These are phyloP conservation scores for Sceliomorpha sp. DNA, from an alignment of 2,888 invertebrate species.

Conservation along the genomic window DNA sequence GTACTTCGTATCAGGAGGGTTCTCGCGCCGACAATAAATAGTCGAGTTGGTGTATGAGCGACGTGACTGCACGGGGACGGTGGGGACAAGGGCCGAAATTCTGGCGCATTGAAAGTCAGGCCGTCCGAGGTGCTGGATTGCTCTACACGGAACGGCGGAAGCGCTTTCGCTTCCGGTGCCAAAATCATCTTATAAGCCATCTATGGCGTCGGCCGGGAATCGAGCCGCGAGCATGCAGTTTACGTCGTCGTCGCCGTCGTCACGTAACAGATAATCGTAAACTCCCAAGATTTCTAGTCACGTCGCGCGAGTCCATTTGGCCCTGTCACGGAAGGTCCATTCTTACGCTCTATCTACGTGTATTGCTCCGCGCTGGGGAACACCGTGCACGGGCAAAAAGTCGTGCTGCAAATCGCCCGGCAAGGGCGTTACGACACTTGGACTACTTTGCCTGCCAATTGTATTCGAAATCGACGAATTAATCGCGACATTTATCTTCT, in stretches of 20 bases:
- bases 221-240: conserved; percentile 58
- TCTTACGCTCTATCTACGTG: conserved; percentile 52
- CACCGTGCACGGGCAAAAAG: conserved; percentile 28
- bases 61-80: conserved; percentile 49
- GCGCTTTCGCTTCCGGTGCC: conserved; percentile 50
- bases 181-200: conserved; percentile 49
- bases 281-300: conserved; percentile 70
- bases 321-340: conserved; percentile 62
- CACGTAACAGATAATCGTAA: conserved; percentile 71
- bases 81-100: conserved; percentile 38
- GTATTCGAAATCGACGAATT: too few species aligned
- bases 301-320: conserved; percentile 68
- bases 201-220: conserved; percentile 45
- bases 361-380: conserved; percentile 15
- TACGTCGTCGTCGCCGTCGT: conserved; percentile 35
- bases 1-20: conserved; percentile 54
- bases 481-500: too few species aligned
- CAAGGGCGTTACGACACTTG: too few species aligned
- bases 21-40: conserved; percentile 56
- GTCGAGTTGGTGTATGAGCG: conserved; percentile 53
- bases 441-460: too few species aligned
- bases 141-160: conserved; percentile 45
- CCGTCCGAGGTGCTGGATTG: conserved; percentile 38
- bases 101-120: conserved; percentile 44
- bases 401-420: conserved; percentile 16